Percentiles rank a stretch among this genome's conserved stretches.
These are phyloP conservation scores for Drosophila ananassae DNA, from an alignment of 1,140 invertebrate species.

Conservation along the genomic window DNA sequence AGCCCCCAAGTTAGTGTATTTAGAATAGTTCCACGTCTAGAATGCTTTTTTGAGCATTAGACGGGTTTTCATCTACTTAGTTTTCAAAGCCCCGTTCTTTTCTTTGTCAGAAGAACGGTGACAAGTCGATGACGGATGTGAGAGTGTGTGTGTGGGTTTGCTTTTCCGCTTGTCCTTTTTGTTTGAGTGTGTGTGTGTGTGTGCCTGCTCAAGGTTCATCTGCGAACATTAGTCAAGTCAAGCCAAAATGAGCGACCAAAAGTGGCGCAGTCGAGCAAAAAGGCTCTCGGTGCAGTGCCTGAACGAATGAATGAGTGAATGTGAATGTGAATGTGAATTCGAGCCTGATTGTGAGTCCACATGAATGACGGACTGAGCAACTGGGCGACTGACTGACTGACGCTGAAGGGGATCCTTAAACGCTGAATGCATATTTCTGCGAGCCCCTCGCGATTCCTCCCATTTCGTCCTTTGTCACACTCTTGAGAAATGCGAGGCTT, in stretches of 20 bases:
- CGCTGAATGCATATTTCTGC: constrained; percentile 34
- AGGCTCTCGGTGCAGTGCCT: constrained; percentile 66
- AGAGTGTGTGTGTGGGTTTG: constrained; percentile 28
- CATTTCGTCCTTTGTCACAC: constrained; percentile 21
- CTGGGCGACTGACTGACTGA: constrained; percentile 14
- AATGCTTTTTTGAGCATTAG: constrained; percentile 18
- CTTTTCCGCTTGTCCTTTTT: constrained; percentile 12
- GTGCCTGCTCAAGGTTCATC: constrained; percentile 40
- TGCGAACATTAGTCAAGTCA: constrained; percentile 72
- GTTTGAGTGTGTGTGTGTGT: not conserved
- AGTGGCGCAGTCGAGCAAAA: constrained; percentile 63
- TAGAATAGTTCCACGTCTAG: too few species aligned
- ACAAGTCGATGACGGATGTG: constrained; percentile 63
- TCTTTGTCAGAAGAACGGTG: constrained; percentile 29
- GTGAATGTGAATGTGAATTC: constrained; percentile 29
- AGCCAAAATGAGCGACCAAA: constrained; percentile 75
- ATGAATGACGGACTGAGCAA: constrained; percentile 24
- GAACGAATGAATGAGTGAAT: constrained; percentile 36
- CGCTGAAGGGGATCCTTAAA: constrained; percentile 18
- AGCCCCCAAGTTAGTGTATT: too few species aligned
- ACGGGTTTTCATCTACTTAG: constrained; percentile 51
- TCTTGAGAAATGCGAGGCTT: constrained; percentile 11
- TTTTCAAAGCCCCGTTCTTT: constrained; percentile 35
- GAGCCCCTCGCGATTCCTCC: constrained; percentile 11
- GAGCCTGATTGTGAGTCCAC: constrained; percentile 35